Evolutionary conservation across 2,797 vertebrate species (phyloP).

Genomic region (Amphiprion clarkii): DNA sequence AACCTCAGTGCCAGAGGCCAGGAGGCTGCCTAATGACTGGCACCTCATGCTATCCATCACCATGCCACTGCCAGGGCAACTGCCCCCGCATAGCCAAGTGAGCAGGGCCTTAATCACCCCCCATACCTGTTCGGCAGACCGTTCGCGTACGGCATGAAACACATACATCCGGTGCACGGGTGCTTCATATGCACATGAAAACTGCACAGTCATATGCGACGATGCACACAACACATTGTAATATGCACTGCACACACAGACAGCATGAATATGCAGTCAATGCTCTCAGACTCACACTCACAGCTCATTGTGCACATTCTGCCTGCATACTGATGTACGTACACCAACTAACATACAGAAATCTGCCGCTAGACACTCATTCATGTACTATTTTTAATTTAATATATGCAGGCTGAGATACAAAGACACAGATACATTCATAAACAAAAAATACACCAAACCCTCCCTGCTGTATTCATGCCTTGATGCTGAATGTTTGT

Average conservation of each 20-base stretch:
- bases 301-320: conserved; percentile 77
- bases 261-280: conserved; percentile 70
- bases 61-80: conserved; percentile 80
- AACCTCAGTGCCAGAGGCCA: conserved; percentile 85
- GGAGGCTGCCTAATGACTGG: conserved; percentile 87
- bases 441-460: conserved; percentile 54
- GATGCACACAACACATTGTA: conserved; percentile 44
- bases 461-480: conserved; percentile 60
- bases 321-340: conserved; percentile 72
- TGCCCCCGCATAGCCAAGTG: conserved; percentile 70
- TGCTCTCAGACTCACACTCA: conserved; percentile 71
- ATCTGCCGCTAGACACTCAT: conserved; percentile 81
- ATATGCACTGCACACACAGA: conserved; percentile 50
- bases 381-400: conserved; percentile 77
- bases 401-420: conserved; percentile 68
- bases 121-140: conserved; percentile 49
- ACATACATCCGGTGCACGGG: conserved; percentile 19
- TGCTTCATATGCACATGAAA: conserved; percentile 32
- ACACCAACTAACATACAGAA: conserved; percentile 65
- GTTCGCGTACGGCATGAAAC: conserved; percentile 37
- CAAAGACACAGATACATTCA: conserved; percentile 63
- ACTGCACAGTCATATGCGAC: conserved; percentile 34
- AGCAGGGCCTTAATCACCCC: conserved; percentile 78
- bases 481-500: conserved; percentile 77
- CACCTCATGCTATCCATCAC: conserved; percentile 86